Conservation (phyloP, 2,888 invertebrate species). For the Pollenia griseotomentosa region DNA sequence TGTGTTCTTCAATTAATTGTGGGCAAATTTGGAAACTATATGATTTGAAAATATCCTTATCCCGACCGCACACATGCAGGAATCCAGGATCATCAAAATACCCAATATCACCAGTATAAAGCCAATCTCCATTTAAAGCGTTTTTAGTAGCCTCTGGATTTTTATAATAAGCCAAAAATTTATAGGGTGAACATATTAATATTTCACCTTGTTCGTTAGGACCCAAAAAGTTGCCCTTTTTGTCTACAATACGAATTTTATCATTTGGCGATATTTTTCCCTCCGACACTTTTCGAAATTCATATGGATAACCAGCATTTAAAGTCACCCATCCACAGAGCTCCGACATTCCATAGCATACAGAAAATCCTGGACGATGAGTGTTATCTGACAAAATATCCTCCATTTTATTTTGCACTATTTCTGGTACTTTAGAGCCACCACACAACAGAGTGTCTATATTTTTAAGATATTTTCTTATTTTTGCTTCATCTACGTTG, state of each 20-base stretch:
- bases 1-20: constrained; percentile 79
- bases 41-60: constrained; percentile 80
- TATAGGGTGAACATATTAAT: constrained; percentile 75
- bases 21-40: constrained; percentile 79
- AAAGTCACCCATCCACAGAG: constrained; percentile 71
- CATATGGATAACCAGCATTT: constrained; percentile 75
- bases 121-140: constrained; percentile 77
- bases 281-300: constrained; percentile 74
- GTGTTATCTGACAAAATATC: constrained; percentile 74
- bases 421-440: constrained; percentile 78
- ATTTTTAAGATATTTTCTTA: constrained; percentile 74
- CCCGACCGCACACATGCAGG: constrained; percentile 78
- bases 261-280: constrained; percentile 78
- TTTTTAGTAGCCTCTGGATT: constrained; percentile 78
- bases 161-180: constrained; percentile 79
- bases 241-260: constrained; percentile 78
- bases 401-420: constrained; percentile 74
- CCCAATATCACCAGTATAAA: constrained; percentile 80
- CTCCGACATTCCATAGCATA: constrained; percentile 81
- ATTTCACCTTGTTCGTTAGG: constrained; percentile 79
- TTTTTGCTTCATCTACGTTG: constrained; percentile 66
- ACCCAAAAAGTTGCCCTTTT: constrained; percentile 77
- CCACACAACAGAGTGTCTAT: constrained; percentile 76
- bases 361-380: constrained; percentile 73
- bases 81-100: constrained; percentile 80